A percentile compares a stretch with the other conserved stretches of the same genome.
Evolutionary conservation across 1,140 invertebrate genomes (phyloP).

Genomic region (Potamilus streckersoni): DNA sequence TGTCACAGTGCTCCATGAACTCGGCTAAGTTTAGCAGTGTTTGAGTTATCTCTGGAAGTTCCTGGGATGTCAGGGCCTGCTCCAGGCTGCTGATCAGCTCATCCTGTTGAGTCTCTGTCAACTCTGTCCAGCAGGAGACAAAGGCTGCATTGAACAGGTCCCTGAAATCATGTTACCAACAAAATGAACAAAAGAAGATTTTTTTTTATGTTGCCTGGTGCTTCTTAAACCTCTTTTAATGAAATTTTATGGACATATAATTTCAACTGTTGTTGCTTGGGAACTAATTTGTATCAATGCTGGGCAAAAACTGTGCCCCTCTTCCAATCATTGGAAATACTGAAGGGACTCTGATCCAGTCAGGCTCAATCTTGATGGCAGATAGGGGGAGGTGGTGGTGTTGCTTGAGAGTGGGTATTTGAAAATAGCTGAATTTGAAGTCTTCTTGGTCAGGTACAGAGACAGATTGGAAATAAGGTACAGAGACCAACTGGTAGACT

Average conservation of each 20-base stretch:
- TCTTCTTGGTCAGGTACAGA: no score
- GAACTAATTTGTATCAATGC: constrained; percentile 19
- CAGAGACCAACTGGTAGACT: no score
- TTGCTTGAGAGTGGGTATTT: no score
- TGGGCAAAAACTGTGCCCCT: no score
- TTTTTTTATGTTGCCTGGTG: neutral
- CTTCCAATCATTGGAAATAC: no score
- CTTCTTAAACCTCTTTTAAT: neutral
- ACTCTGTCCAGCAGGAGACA: constrained; percentile 98
- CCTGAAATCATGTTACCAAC: constrained; percentile 58
- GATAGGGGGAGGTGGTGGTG: no score
- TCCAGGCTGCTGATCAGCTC: constrained; percentile 90
- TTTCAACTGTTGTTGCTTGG: constrained; percentile 16
- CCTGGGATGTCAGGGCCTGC: constrained; percentile 90
- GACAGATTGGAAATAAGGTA: no score
- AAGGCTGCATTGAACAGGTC: constrained; percentile 99
- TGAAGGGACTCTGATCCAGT: no score
- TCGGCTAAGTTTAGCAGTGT: constrained; percentile 97
- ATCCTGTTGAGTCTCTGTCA: constrained; percentile 83
- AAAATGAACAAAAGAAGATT: constrained; percentile 1
- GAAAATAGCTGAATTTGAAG: no score
- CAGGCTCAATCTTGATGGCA: no score
- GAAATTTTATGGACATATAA: neutral
- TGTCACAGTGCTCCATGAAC: constrained; percentile 99
- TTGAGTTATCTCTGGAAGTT: constrained; percentile 97